Evolutionary conservation across 2,113 vertebrate genomes (phyloP).

Genomic region (Neotoma lepida): DNA sequence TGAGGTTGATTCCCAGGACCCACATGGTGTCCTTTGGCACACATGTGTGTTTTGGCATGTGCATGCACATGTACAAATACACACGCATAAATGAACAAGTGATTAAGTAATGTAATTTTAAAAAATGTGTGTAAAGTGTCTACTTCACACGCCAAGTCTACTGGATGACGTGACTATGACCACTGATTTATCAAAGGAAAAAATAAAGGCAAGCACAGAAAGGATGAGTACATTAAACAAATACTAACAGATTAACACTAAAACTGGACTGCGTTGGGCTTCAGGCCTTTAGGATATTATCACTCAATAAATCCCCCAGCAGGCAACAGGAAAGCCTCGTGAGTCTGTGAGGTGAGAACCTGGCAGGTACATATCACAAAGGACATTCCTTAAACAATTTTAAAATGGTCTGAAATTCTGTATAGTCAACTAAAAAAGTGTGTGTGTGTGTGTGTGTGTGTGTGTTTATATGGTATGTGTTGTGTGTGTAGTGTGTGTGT

Average conservation of each 20-base stretch:
- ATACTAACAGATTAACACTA: background rate
- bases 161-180: background rate
- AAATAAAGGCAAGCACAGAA: background rate
- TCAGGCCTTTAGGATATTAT: background rate
- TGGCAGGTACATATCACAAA: background rate
- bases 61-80: background rate
- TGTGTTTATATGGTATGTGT: background rate
- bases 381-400: background rate
- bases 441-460: background rate
- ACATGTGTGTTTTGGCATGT: background rate
- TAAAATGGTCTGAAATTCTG: background rate
- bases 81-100: background rate
- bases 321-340: background rate
- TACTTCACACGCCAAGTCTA: background rate
- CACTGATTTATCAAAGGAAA: slow-evolving; percentile 14
- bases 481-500: too few relatives aligned
- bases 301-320: background rate
- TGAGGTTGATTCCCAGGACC: background rate
- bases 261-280: background rate
- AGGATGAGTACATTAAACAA: background rate
- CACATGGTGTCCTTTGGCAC: background rate
- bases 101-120: background rate
- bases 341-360: slow-evolving; percentile 1
- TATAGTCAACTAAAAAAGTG: background rate
- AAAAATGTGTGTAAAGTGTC: background rate